Base-by-base conservation (phyloP, 2,113 vertebrate species). In the Xenus cinereus region DNA sequence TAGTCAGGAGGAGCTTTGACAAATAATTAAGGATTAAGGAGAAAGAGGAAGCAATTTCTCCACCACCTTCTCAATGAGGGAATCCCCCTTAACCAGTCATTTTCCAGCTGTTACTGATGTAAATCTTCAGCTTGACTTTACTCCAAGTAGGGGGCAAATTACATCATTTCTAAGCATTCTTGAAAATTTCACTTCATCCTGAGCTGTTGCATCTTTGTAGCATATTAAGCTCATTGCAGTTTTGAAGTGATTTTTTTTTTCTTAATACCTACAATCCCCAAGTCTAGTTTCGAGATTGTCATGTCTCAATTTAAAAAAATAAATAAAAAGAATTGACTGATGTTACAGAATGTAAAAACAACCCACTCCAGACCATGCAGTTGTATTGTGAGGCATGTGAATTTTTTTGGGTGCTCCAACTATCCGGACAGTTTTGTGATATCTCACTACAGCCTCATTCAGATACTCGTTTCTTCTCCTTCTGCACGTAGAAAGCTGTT, bases 301-400 rank as follows among this genome's bases (percentile, higher is more conserved):
- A 1, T 53, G 75, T 94, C 87, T 91, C 87, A 48, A 75, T 89
- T 94, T 53, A 94, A 74, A 96, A 74, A 95, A 76, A 68, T 83
- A 85, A 95, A 69, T 85, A 77, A 30, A 69, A 83, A 91, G 39
- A 89, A 63, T 39, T 45, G 63, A 79, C 82, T 67, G 78, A 46
- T 95, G 87, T 96, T 94, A 90, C 84, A 53, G 96, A 95, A 95
- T 85, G 92, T 96, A 95, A 94, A 89, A 93, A 71, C 95, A 95
- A 79, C 90, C 96, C 97, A 97, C 97, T 98, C 97, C 97, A 96
- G 97, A 87, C 97, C 89, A 69, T 20, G 88, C 91, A 89, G 90
- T 89, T 97, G 94, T 96, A 53, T 95, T 62, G 95, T 94, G 96
- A 97, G 95, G 96, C 95, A 51, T 78, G 95, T 60, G 92, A 53